phyloP scores from a whole-genome alignment of 2,888 invertebrate species.

The Sclerodermus sp. region DNA sequence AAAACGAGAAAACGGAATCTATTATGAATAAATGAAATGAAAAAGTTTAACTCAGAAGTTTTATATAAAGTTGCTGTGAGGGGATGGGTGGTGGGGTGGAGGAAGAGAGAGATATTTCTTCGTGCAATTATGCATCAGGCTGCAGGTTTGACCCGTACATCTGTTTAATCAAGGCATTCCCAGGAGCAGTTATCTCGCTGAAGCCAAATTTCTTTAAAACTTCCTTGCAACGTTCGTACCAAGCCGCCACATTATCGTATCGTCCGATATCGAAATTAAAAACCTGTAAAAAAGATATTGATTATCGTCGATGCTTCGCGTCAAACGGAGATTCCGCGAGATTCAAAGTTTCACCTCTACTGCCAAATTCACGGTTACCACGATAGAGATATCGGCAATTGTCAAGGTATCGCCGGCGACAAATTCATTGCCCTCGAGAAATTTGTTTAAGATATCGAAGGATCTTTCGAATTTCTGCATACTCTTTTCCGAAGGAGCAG shows the following conservation, averaged over 20 bases:
- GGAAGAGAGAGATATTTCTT: too few species aligned
- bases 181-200: conserved; percentile 57
- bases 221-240: conserved; percentile 70
- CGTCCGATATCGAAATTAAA: conserved; percentile 62
- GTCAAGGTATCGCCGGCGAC: conserved; percentile 71
- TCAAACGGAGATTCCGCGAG: conserved; percentile 2
- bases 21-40: too few species aligned
- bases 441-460: conserved; percentile 63
- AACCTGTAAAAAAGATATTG: conserved; percentile 50
- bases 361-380: conserved; percentile 54
- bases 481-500: conserved; percentile 37
- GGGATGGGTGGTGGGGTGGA: too few species aligned
- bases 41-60: too few species aligned
- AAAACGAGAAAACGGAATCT: too few species aligned
- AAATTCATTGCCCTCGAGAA: conserved; percentile 65
- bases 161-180: conserved; percentile 1
- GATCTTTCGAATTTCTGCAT: conserved; percentile 62
- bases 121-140: background rate
- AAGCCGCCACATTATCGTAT: conserved; percentile 64
- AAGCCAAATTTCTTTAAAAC: conserved; percentile 69
- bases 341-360: background rate
- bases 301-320: background rate
- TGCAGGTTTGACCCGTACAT: background rate
- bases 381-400: conserved; percentile 70
- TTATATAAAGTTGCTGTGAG: too few species aligned